Conservation (phyloP, 2,888 invertebrate species). For the Cephus runcator region DNA sequence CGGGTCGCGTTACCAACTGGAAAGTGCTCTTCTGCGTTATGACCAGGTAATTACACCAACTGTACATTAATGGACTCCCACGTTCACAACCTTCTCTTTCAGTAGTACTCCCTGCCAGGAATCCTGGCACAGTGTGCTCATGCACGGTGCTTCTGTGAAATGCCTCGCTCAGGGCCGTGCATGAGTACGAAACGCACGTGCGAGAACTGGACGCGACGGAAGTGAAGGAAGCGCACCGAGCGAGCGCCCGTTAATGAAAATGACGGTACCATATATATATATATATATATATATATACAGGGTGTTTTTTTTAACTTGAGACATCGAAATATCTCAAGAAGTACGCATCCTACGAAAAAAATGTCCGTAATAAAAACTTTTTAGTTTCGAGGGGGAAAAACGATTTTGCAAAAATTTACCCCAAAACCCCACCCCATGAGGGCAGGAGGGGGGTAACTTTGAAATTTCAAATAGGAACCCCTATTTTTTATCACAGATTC, state of each 20-base stretch:
- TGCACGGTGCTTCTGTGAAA: background rate
- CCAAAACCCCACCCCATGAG: too few species aligned
- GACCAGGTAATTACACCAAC: conserved; percentile 42
- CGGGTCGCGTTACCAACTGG: conserved; percentile 20
- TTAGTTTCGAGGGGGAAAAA: too few species aligned
- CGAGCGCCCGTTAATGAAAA: background rate
- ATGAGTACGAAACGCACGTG: background rate
- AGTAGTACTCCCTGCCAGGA: background rate
- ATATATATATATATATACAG: background rate
- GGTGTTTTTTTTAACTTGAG: too few species aligned
- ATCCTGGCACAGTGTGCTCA: background rate
- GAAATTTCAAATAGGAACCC: too few species aligned
- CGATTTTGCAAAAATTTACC: too few species aligned
- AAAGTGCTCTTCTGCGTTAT: conserved; percentile 42
- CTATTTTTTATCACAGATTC: too few species aligned
- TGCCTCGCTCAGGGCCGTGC: background rate
- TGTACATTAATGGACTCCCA: conserved; percentile 22
- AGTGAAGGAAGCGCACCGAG: background rate
- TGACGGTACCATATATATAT: background rate
- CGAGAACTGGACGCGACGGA: background rate
- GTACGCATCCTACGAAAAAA: too few species aligned
- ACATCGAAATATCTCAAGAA: too few species aligned
- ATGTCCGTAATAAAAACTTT: too few species aligned
- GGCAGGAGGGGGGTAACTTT: too few species aligned
- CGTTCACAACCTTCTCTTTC: background rate